Evolutionary conservation across 2,888 invertebrate genomes (phyloP), one percentile per base, ranked within the genome.

Genomic region (Plagodis dolabraria): DNA sequence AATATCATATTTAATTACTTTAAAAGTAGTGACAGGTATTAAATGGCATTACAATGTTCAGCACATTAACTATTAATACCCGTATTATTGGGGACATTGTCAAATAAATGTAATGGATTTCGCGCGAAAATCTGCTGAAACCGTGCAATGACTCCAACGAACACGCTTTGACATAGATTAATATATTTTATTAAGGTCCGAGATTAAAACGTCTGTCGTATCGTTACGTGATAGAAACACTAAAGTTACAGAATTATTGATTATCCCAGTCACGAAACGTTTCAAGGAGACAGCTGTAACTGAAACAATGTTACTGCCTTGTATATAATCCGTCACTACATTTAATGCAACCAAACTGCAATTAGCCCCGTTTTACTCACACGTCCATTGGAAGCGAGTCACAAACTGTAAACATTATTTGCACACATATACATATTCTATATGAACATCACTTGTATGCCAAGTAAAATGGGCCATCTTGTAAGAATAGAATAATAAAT

Each of bases 11-110:
- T 36, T 47, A 11, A 8, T 34, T 51, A 60, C 58, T 51, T 57
- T 44, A 46, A 50, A 62, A 47, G 67, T 46, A 53, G 60, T 57
- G 58, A 60, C 46, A 34, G 40, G 45, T 49, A 36, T 46, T 47
- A 35, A 49, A 38, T 22, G 33, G 22, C 43, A 55, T 46, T 8
- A 22, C 36, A 35, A 22, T 22, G 22, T 22, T 22, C 22, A 22
- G 22, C 22, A 22, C 22, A 22, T 22, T 22, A 22, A 22, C 36
- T 33, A 34, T 35, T 43, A 43, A 44, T 34, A 53, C 6, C 49
- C 42, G 38, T 45, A 33, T 33, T 47, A 47, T 36, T 47, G 48
- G 35, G 34, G 22, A 22, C 4, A 22, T 22, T 2, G 22, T 22
- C 22, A 22, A 22, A 22, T 22, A 22, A 22, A 22, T 2, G 22